These are phyloP conservation scores for Protonibea diacanthus DNA, from an alignment of 2,797 vertebrate genomes.

Conservation along the genomic window DNA sequence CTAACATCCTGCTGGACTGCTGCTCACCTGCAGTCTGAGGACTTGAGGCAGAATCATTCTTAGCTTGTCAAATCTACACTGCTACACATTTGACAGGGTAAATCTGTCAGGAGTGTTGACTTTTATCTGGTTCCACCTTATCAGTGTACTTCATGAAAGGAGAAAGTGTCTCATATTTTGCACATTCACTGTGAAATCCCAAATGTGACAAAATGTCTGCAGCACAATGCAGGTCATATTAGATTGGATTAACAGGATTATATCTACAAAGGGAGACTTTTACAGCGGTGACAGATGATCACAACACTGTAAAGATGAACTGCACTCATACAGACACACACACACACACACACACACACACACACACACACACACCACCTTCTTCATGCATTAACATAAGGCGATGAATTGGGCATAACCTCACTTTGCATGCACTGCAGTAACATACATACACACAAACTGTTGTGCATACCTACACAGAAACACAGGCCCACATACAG, in stretches of 20 bases:
- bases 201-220: slow-evolving; percentile 17
- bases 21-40: background rate
- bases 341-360: background rate
- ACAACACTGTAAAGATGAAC: slow-evolving; percentile 17
- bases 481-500: slow-evolving; percentile 21
- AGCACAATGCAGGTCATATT: slow-evolving; percentile 36
- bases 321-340: background rate
- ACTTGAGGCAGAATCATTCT: background rate
- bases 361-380: background rate
- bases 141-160: background rate
- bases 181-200: slow-evolving; percentile 4
- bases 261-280: slow-evolving; percentile 27
- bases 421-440: slow-evolving; percentile 15
- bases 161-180: background rate
- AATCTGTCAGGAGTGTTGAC: background rate
- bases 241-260: slow-evolving; percentile 38
- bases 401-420: slow-evolving; percentile 15
- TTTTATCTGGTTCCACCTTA: background rate
- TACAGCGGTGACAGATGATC: slow-evolving; percentile 12
- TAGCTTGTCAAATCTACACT: too few relatives aligned
- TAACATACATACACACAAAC: slow-evolving; percentile 11
- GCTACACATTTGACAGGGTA: background rate
- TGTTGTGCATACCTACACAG: slow-evolving; percentile 8
- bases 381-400: slow-evolving; percentile 12
- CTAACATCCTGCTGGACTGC: too few relatives aligned